phyloP scores from a whole-genome alignment of 2,888 invertebrate species.

The Plagiodera versicolora region DNA sequence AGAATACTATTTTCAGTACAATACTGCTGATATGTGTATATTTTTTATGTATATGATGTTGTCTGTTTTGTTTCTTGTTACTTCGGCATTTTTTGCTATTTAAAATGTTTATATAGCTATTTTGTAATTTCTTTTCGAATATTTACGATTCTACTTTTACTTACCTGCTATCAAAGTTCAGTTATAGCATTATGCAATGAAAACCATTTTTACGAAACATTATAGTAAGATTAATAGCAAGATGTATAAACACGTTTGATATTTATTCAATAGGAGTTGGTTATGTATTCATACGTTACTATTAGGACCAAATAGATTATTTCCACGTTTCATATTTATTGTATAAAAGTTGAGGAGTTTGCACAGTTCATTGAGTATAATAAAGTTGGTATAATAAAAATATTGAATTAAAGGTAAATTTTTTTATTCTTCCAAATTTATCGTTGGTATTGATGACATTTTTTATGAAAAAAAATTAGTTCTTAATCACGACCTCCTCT shows the following conservation, averaged over 20 bases:
- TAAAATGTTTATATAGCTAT: not conserved
- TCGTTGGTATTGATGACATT: too few species aligned
- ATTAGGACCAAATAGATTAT: conserved; percentile 50
- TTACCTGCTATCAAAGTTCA: too few species aligned
- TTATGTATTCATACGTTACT: conserved; percentile 45
- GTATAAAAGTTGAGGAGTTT: conserved; percentile 39
- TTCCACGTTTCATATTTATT: conserved; percentile 48
- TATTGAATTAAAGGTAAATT: conserved; percentile 13
- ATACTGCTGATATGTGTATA: conserved; percentile 34
- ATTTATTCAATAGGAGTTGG: conserved; percentile 33
- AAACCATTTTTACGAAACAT: not conserved
- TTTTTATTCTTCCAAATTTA: not conserved
- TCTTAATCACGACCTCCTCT: conserved; percentile 25
- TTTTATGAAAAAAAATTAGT: too few species aligned
- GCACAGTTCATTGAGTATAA: conserved; percentile 26
- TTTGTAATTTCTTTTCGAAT: not conserved
- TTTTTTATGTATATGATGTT: conserved; percentile 39
- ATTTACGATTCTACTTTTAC: too few species aligned
- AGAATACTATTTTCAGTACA: conserved; percentile 30
- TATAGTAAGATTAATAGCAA: not conserved
- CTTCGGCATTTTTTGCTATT: conserved; percentile 35
- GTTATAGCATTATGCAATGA: too few species aligned
- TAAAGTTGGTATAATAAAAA: conserved; percentile 35
- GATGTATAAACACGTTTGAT: conserved; percentile 12
- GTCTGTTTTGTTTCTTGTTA: conserved; percentile 38